phyloP scores from a whole-genome alignment of 2,888 invertebrate genomes.

The Hipparchia sbordonii region DNA sequence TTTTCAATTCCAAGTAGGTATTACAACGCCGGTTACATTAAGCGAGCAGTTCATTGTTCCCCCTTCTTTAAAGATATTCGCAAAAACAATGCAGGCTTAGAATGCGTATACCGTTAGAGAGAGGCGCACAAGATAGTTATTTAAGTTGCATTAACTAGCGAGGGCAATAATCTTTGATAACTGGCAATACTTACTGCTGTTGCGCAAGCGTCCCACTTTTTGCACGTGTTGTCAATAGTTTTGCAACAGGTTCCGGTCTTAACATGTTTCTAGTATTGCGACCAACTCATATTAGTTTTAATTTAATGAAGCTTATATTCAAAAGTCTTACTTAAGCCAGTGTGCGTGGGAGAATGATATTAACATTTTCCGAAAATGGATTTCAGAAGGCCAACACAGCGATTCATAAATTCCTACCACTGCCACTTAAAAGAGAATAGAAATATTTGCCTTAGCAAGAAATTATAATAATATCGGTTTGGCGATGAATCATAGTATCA shows the following conservation, averaged over 20 bases:
- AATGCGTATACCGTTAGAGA: conserved; percentile 67
- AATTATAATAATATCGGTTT: background rate
- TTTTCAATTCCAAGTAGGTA: conserved; percentile 18
- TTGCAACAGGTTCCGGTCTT: conserved; percentile 64
- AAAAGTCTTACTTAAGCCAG: background rate
- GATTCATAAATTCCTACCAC: background rate
- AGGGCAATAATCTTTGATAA: conserved; percentile 74
- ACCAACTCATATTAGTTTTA: conserved; percentile 17
- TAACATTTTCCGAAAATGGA: background rate
- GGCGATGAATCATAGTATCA: background rate
- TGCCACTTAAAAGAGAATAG: background rate
- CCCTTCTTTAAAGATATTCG: conserved; percentile 46
- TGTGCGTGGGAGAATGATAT: background rate
- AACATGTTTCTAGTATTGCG: conserved; percentile 41
- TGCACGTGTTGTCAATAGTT: conserved; percentile 68
- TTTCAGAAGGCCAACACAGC: background rate
- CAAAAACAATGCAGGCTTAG: conserved; percentile 69
- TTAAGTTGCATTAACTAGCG: conserved; percentile 58
- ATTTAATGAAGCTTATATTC: conserved; percentile 1
- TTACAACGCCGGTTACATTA: conserved; percentile 12
- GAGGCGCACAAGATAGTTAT: conserved; percentile 56
- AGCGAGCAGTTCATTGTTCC: conserved; percentile 31
- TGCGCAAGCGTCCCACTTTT: conserved; percentile 72
- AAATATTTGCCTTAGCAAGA: background rate
- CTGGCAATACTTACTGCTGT: conserved; percentile 53